Base-by-base conservation (phyloP, 1,140 invertebrate species). In the Nomia melanderi region DNA sequence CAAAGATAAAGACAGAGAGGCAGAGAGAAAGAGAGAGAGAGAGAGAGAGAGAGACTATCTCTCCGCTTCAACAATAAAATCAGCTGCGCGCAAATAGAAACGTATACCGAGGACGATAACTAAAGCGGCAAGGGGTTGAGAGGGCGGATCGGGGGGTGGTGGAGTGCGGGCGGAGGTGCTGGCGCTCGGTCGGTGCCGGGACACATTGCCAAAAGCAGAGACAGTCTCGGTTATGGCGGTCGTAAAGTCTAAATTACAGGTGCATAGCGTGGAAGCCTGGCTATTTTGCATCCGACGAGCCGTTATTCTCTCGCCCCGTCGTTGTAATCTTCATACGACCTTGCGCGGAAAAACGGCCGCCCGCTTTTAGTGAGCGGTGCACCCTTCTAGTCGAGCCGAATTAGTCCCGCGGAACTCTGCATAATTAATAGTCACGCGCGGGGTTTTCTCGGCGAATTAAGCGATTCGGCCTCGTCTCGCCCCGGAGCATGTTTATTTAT, bases 221-320 rank as follows among this genome's bases (percentile, higher is more conserved):
- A 56, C 23, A 65, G 53, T 59, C 60, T 8, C 72, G 56, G 77
- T 79, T 79, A 79, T 79, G 77, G 29, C 77, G 62, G 41, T 79
- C 77, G 77, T 79, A 79, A 79, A 79, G 11, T 69, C 72, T 66
- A 79, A 75, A 79, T 79, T 79, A 75, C 72, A 75, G 72, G 64
- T 79, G 63, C 71, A 65, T 64, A 59, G n/a, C 67, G 31, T 25
- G 59, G 39, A 64, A 63, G 47, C 39, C 31, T 25, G 50, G 33
- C 57, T 39, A 29, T 77, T 77, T 77, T 71, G 73, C 73, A 76
- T 76, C 53, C 59, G 23, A 63, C 60, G n/a, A 27, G n/a, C 62
- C 54, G n/a, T 67, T 75, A 62, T 39, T 56, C 66, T 25, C 73
- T 25, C 53, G 23, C 33, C 25, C 25, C 57, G 47, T 41, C 25